phyloP scores from a whole-genome alignment of 2,797 vertebrate genomes.

The Synanceia verrucosa region DNA sequence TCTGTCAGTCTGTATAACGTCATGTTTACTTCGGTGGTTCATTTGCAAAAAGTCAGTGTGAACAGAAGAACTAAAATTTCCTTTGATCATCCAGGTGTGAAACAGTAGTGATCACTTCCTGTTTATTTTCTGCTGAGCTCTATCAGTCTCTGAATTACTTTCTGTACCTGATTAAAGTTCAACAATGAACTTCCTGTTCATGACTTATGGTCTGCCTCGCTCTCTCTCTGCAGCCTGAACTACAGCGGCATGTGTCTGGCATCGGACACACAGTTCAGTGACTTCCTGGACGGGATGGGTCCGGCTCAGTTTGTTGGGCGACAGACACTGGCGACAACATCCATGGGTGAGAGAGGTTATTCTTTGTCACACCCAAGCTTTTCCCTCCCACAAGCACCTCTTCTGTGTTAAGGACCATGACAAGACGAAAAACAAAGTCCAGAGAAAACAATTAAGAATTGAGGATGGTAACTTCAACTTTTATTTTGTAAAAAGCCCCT shows the following conservation, averaged over 20 bases:
- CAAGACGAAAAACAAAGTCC: neutral
- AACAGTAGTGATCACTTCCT: neutral
- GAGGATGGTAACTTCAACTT: neutral
- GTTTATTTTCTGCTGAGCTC: neutral
- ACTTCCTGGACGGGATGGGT: constrained; percentile 97
- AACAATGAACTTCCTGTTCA: neutral
- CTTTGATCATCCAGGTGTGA: no score
- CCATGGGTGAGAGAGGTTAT: constrained; percentile 87
- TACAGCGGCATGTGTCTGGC: constrained; percentile 97
- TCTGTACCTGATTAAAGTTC: neutral
- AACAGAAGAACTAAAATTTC: no score
- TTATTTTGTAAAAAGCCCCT: neutral
- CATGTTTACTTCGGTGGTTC: no score
- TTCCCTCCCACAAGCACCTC: neutral
- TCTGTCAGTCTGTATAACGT: no score
- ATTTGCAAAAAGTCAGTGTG: no score
- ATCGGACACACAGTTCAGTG: constrained; percentile 96
- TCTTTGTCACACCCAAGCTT: neutral
- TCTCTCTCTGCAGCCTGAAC: constrained; percentile 87
- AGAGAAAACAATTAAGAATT: neutral
- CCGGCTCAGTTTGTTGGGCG: constrained; percentile 97
- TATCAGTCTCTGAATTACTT: neutral
- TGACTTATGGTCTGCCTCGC: neutral
- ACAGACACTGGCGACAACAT: constrained; percentile 95
- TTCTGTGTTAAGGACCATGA: neutral